Evolutionary conservation across 2,797 vertebrate genomes (phyloP).

Genomic region (Mareca penelope): DNA sequence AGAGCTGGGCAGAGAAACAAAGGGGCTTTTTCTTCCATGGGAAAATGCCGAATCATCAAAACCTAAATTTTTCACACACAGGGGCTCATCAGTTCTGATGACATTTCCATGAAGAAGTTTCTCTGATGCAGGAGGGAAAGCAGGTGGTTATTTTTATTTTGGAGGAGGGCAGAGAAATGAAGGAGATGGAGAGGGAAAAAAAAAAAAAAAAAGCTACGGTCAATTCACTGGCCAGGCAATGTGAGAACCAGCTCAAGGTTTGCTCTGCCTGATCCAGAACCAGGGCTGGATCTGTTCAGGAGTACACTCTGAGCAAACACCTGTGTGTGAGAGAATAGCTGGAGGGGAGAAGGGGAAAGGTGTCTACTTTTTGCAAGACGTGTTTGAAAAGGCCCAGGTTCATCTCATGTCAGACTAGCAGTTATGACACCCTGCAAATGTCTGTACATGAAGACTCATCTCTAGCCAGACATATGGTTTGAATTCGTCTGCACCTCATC

Average conservation of each 20-base stretch:
- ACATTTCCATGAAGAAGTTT: background rate
- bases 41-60: constrained; percentile 48
- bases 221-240: background rate
- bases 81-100: background rate
- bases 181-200: background rate
- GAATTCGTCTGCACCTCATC: background rate
- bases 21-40: background rate
- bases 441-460: background rate
- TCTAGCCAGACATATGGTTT: background rate
- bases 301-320: background rate
- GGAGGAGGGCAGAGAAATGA: background rate
- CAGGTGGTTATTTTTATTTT: background rate
- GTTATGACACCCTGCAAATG: background rate
- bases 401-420: background rate
- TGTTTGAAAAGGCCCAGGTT: background rate
- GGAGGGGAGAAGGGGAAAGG: background rate
- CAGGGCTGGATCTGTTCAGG: background rate
- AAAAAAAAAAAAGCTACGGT: background rate
- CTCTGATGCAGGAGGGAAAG: background rate
- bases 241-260: background rate
- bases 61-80: background rate
- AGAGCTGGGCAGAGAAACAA: constrained; percentile 12
- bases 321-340: background rate
- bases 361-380: constrained; percentile 2
- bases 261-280: background rate